phyloP scores from a whole-genome alignment of 2,888 invertebrate species.

The Cephus rjabovi region DNA sequence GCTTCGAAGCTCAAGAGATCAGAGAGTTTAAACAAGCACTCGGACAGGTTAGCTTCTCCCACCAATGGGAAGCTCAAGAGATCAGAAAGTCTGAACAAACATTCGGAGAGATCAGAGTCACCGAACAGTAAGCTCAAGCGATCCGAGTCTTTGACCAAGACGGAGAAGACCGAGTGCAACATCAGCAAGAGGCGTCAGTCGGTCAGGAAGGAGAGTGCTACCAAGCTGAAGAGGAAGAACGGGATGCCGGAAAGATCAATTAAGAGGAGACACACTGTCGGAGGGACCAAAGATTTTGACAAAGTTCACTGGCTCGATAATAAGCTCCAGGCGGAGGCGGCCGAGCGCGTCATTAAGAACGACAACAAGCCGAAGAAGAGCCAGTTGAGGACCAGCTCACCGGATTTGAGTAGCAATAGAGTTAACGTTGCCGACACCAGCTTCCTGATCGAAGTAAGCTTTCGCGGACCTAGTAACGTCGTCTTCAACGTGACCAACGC shows the following conservation, averaged over 20 bases:
- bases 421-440: constrained; percentile 58
- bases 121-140: constrained; percentile 69
- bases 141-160: constrained; percentile 77
- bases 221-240: constrained; percentile 80
- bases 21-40: constrained; percentile 73
- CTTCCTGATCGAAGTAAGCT: constrained; percentile 69
- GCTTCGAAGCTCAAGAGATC: constrained; percentile 72
- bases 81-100: constrained; percentile 64
- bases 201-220: constrained; percentile 68
- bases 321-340: constrained; percentile 67
- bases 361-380: constrained; percentile 70
- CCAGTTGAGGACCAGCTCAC: constrained; percentile 72
- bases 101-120: constrained; percentile 54
- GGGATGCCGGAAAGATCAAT: constrained; percentile 86
- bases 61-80: constrained; percentile 56
- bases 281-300: constrained; percentile 90
- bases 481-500: constrained; percentile 69
- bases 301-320: constrained; percentile 73
- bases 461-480: constrained; percentile 69
- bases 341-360: constrained; percentile 65
- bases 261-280: constrained; percentile 91
- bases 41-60: constrained; percentile 54
- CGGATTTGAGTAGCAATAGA: constrained; percentile 69
- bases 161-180: constrained; percentile 83
- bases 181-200: constrained; percentile 76